Evolutionary conservation across 2,113 vertebrate genomes (phyloP), one percentile per base, ranked within the genome.

Genomic region (Rhombomys opimus): DNA sequence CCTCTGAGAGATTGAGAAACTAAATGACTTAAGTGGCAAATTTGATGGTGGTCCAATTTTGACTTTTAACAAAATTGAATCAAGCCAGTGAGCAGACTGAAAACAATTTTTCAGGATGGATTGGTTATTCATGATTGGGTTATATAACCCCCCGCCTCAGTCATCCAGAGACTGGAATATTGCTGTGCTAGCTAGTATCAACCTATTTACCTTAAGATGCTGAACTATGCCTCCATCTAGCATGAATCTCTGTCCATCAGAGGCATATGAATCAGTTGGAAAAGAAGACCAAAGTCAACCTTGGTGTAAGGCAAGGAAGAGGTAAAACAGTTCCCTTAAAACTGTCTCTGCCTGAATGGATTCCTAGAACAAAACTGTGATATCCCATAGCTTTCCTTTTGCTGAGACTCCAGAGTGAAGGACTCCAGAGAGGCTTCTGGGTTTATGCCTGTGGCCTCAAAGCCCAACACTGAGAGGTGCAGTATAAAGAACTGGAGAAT

Each of bases 31-130:
- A 38, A 25, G 4, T 27, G 50, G 27, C 67, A 81, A 90, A 81
- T 15, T 11, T 63, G 27, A 41, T 9, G 22, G 38, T 11, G 52
- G 63, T 80, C 32, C 14, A 4, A 67, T 78, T 89, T 91, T 85
- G 25, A 57, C 54, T 68, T 78, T 91, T 91, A 94, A 73, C 72
- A 75, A 92, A 92, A 89, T 20, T 52, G 18, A 89, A 80, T 86
- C 82, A 82, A 95, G 76, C 2, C 25, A 70, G 20, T 76, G 32
- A 82, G 35, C 8, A 85, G 46, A 63, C 35, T 88, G 70, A 70
- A 87, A 94, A 90, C 77, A 67, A 75, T 72, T 57, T 32, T 12
- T 84, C 54, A 75, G 38, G 46, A 46, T 67, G 70, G 23, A 85
- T 88, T 76, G 22, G 72, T 88, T 72, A 67, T 67, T 50, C 25